Evolutionary conservation across 35 echinoderm and acorn worm genomes (phyloP).

Genomic region (Lytechinus variegatus): DNA sequence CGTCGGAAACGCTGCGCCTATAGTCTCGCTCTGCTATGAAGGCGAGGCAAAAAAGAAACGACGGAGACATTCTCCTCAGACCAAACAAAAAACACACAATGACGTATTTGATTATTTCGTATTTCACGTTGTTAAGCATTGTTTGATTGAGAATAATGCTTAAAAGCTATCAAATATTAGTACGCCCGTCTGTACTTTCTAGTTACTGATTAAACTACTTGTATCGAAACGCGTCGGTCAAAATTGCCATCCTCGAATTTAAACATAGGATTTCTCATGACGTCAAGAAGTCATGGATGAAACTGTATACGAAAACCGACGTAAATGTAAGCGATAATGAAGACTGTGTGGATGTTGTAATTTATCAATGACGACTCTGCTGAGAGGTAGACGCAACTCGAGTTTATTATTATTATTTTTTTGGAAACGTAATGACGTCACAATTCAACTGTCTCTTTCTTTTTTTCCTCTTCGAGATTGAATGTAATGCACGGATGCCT

Average conservation of each 20-base stretch:
- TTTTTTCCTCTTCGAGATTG: background rate
- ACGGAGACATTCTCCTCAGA: too few species aligned
- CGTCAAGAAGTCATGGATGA: background rate
- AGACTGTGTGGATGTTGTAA: background rate
- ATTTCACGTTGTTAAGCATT: background rate
- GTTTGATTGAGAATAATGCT: background rate
- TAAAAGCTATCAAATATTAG: background rate
- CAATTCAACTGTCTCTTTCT: background rate
- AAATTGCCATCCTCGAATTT: background rate
- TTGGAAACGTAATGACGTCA: background rate
- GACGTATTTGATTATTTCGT: background rate
- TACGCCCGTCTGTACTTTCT: background rate
- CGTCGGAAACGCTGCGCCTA: too few species aligned
- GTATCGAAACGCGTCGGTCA: background rate
- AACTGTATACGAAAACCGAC: background rate
- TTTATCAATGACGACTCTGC: background rate
- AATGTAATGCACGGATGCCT: background rate
- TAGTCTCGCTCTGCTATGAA: too few species aligned
- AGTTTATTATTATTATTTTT: background rate
- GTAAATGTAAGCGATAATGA: background rate
- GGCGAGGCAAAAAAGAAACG: too few species aligned
- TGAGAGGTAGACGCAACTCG: background rate
- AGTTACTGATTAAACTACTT: background rate
- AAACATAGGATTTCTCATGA: background rate
- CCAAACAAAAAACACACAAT: too few species aligned